Evolutionary conservation across 2,888 invertebrate species (phyloP).

Genomic region (Cyrtodaria siliqua): DNA sequence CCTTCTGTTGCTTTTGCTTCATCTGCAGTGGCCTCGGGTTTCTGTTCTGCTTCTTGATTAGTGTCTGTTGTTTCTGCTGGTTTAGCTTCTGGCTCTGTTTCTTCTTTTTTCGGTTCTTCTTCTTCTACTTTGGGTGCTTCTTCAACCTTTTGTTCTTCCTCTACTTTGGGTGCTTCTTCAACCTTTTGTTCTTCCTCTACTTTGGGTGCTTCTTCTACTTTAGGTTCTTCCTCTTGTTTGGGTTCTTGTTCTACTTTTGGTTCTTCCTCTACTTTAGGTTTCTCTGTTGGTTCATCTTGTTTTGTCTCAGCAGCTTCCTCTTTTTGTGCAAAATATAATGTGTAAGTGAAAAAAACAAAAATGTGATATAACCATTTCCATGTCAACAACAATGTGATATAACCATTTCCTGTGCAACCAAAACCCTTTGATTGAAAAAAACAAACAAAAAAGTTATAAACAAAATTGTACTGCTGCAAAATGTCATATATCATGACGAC

Average conservation of each 20-base stretch:
- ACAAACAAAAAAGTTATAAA: too few species aligned
- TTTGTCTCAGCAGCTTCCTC: constrained; percentile 6
- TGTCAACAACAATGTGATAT: too few species aligned
- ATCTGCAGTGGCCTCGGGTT: constrained; percentile 2
- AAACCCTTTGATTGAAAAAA: too few species aligned
- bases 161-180: too few species aligned
- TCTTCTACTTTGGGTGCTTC: constrained; percentile 27
- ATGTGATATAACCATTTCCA: too few species aligned
- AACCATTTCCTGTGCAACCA: too few species aligned
- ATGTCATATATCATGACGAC: too few species aligned
- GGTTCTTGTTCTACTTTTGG: constrained; percentile 11
- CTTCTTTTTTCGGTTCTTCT: constrained; percentile 26
- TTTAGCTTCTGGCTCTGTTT: constrained; percentile 13
- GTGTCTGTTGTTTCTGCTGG: too few species aligned
- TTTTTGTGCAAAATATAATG: constrained; percentile 3
- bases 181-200: constrained; percentile 24
- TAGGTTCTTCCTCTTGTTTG: neutral
- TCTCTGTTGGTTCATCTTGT: constrained; percentile 8
- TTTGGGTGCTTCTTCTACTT: constrained; percentile 14
- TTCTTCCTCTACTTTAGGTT: constrained; percentile 14
- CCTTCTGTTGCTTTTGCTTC: constrained; percentile 18
- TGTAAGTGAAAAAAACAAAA: neutral
- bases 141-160: too few species aligned
- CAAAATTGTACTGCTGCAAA: too few species aligned
- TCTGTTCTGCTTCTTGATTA: constrained; percentile 7